These are phyloP conservation scores for Neodiprion fabricii DNA, from an alignment of 1,140 invertebrate genomes.

Conservation along the genomic window DNA sequence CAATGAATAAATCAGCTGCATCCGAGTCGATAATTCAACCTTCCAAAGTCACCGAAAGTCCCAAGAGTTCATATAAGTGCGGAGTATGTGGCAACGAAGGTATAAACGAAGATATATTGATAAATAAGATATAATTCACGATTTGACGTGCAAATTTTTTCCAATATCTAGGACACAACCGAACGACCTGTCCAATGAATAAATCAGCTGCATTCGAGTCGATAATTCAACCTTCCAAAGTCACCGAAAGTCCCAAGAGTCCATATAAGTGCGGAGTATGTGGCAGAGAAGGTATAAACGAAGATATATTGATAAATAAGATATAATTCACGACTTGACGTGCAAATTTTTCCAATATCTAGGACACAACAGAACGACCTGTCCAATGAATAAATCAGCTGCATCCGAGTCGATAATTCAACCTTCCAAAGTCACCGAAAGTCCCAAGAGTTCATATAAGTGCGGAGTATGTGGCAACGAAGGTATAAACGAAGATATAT, in stretches of 20 bases:
- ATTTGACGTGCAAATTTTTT: not conserved
- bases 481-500: not conserved
- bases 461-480: not conserved
- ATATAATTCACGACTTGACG: too few relatives aligned
- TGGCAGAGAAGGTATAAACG: not conserved
- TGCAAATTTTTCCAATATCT: too few relatives aligned
- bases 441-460: not conserved
- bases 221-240: too few relatives aligned
- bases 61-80: too few relatives aligned
- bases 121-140: too few relatives aligned
- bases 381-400: not conserved
- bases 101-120: too few relatives aligned
- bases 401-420: not conserved
- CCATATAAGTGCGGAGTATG: not conserved
- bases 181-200: not conserved
- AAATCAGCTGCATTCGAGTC: not conserved
- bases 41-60: too few relatives aligned
- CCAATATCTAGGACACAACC: not conserved
- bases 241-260: too few relatives aligned
- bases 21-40: too few relatives aligned
- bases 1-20: too few relatives aligned
- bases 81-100: too few relatives aligned
- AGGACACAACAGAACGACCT: not conserved
- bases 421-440: not conserved
- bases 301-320: not conserved